Base-by-base conservation (phyloP, 2,888 invertebrate genomes). In the Lacanobia oleracea region DNA sequence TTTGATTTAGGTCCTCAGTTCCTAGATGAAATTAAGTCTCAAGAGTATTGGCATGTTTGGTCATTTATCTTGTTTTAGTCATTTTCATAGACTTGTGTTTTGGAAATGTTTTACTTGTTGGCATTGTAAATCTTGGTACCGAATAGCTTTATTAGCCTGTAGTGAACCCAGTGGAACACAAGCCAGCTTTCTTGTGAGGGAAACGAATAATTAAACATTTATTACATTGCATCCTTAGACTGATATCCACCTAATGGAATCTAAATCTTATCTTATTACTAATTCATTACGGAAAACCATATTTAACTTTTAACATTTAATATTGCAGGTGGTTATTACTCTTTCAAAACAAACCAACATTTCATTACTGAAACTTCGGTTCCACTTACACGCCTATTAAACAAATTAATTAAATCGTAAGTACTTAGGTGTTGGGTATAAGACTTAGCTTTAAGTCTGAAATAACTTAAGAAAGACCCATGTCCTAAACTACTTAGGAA, bases 381-480 rank as follows among this genome's bases (percentile, higher is more conserved):
- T 48, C 4, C 2, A 54, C 18, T 62, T 37, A 64, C 40, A 57
- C 37, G 48, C n/a, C n/a, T 21, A 54, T 61, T 77, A 37, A 27
- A 53, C 80, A 67, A 75, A 79, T 68, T 77, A 77, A 74, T 79
- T 63, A 54, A 72, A 57, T 53, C 6, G n/a, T n/a, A n/a, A n/a
- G n/a, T 50, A 65, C 45, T 65, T 48, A 43, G 61, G 27, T 57
- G 48, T 50, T 53, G 12, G n/a, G 56, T 62, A 21, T 56, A 56
- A 57, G 51, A 21, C n/a, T 53, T 62, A 62, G 56, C 56, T 61
- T 51, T 33, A 33, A 61, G 50, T 65, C 51, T 21, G 6, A 45
- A 74, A 64, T 62, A 48, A 59, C 33, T 65, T 33, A 23, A 33
- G 54, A 56, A 21, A 37, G 62, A 18, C n/a, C 18, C 37, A 40